phyloP scores from a whole-genome alignment of 2,797 vertebrate species.

The Peromyscus aztecus region DNA sequence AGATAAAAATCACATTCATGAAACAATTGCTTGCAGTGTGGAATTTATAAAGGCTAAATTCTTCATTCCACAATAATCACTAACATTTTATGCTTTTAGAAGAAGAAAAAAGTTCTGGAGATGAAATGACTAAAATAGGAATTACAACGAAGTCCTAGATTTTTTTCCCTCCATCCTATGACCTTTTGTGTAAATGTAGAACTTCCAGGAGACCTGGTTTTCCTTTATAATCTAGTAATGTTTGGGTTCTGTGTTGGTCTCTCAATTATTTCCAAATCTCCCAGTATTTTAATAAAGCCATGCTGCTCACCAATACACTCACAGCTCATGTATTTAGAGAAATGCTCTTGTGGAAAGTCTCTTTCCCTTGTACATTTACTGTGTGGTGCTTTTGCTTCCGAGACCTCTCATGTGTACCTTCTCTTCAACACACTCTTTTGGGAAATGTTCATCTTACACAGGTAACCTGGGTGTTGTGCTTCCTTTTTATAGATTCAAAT shows the following conservation, averaged over 20 bases:
- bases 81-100: background rate
- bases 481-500: background rate
- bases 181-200: background rate
- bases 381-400: background rate
- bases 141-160: background rate
- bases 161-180: background rate
- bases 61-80: background rate
- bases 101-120: background rate
- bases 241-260: background rate
- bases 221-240: background rate
- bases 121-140: background rate
- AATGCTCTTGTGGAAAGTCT: background rate
- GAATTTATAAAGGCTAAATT: background rate
- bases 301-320: background rate
- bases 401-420: background rate
- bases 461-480: background rate
- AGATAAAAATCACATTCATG: background rate
- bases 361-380: background rate
- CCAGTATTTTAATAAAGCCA: background rate
- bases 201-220: background rate
- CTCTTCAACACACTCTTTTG: conserved; percentile 3
- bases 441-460: background rate
- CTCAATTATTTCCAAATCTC: background rate
- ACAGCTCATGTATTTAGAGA: background rate
- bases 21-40: background rate